These are phyloP conservation scores for Xanthia togata DNA, from an alignment of 2,888 invertebrate genomes.

Conservation along the genomic window DNA sequence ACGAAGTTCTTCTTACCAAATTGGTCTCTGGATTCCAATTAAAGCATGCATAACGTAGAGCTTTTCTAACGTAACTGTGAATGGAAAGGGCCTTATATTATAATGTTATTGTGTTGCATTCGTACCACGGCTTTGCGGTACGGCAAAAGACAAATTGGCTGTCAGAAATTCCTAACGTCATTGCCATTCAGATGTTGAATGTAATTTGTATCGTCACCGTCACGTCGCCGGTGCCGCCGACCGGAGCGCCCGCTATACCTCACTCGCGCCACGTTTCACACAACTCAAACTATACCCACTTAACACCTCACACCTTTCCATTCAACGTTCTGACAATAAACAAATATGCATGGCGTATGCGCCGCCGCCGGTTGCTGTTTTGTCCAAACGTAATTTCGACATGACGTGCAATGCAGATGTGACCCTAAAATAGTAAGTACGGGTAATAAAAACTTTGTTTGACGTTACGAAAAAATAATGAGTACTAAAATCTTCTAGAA, in stretches of 20 bases:
- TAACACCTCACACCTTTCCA: conserved; percentile 70
- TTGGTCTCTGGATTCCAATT: conserved; percentile 42
- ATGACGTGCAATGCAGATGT: conserved; percentile 41
- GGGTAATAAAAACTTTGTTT: conserved; percentile 35
- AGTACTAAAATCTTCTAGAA: conserved; percentile 17
- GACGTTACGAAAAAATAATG: conserved; percentile 9
- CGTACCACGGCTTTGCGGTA: conserved; percentile 58
- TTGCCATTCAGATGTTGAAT: conserved; percentile 78
- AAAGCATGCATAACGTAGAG: conserved; percentile 33
- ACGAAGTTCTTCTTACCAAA: conserved; percentile 42
- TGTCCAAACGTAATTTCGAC: conserved; percentile 54
- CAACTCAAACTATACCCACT: conserved; percentile 58
- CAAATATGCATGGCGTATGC: conserved; percentile 60
- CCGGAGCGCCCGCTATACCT: conserved; percentile 68
- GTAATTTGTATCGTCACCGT: conserved; percentile 77
- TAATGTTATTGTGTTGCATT: conserved; percentile 67
- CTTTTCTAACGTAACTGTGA: conserved; percentile 50
- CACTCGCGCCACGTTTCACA: conserved; percentile 63
- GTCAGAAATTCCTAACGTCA: conserved; percentile 76
- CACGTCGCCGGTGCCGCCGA: conserved; percentile 61
- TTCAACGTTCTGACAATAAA: conserved; percentile 63
- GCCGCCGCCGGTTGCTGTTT: conserved; percentile 45
- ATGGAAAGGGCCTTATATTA: conserved; percentile 53
- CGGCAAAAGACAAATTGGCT: conserved; percentile 75
- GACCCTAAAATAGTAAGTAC: conserved; percentile 39